Conservation (phyloP, 2,113 vertebrate species). For the Leucosticte australis region DNA sequence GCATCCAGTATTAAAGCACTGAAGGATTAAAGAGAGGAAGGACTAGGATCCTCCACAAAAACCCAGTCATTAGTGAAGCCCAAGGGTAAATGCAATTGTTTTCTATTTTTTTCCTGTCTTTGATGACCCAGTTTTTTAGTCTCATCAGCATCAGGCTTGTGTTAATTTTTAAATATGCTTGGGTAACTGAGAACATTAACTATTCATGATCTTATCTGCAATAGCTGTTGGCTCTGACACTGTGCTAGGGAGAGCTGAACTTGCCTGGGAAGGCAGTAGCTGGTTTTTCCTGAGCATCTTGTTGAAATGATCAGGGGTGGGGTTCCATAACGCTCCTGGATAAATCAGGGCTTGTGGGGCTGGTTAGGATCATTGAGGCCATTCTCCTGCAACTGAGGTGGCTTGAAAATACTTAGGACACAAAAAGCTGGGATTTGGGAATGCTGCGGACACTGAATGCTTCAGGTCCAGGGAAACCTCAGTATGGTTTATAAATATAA, state of each 20-base stretch:
- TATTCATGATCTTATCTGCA: conserved; percentile 34
- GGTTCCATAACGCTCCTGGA: not conserved
- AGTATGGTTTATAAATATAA: accelerated
- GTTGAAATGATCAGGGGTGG: not conserved
- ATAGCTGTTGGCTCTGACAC: not conserved
- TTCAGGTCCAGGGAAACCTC: not conserved
- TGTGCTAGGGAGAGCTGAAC: not conserved
- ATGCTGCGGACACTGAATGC: not conserved
- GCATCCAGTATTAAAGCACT: not conserved
- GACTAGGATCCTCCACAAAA: not conserved
- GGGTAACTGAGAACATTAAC: conserved; percentile 56
- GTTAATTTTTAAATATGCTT: conserved; percentile 62
- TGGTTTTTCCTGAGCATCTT: conserved; percentile 50
- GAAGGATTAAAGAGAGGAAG: conserved; percentile 17
- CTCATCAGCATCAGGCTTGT: conserved; percentile 16
- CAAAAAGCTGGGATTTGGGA: not conserved
- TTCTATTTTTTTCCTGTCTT: conserved; percentile 21
- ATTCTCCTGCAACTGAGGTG: accelerated
- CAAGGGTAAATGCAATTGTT: conserved; percentile 31
- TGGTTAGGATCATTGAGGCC: not conserved
- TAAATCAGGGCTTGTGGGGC: not conserved
- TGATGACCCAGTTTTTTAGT: conserved; percentile 55
- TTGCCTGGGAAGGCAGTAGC: not conserved
- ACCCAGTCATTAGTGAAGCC: not conserved
- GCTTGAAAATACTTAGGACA: not conserved